Base-by-base conservation (phyloP, 1,140 invertebrate species). In the Drosophila seguyi region DNA sequence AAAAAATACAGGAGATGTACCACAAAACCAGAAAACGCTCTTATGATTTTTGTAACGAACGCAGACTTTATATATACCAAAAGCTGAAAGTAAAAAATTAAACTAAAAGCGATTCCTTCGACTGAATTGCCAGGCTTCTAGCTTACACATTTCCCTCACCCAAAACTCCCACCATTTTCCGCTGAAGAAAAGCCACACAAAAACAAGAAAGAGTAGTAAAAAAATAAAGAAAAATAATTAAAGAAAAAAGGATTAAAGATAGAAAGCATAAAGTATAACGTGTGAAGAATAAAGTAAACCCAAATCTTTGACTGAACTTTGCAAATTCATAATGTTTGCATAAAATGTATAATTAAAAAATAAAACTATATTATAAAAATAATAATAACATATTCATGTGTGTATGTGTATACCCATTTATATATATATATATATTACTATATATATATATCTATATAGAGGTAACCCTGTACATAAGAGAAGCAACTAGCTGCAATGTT, bases 1-100 rank as follows among this genome's bases (percentile, higher is more conserved):
- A 48, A 50, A 48, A 50, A 50, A 50, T 50, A 31, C 53, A 63
- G 52, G 41, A 74, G 44, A 45, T 38, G 34, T 65, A 38, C 41
- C 77, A 55, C 55, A 76, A 75, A 68, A 56, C 71, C 73, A 68
- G 86, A 50, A 88, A 88, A 88, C 59, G 85, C 85, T 88, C 84
- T 88, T 88, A 88, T 88, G 85, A 88, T 90, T 90, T 68, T 88
- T 90, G 68, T 86, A 81, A 86, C 81, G 74, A 79, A 79, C 42
- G 29, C 18, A 71, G 31, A 78, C 42, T 61, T 62, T 31, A 73
- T 41, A 79, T 53, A 34, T 27, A 50, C 25, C 27, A 42, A 42
- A 69, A 53, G n/a, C 68, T 38, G 48, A 61, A 53, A 38, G 66
- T 57, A 45, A 69, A 69, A 50, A 52, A 45, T n/a, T 31, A 13